Conservation (phyloP, 2,797 vertebrate species). For the Knipowitschia caucasica region DNA sequence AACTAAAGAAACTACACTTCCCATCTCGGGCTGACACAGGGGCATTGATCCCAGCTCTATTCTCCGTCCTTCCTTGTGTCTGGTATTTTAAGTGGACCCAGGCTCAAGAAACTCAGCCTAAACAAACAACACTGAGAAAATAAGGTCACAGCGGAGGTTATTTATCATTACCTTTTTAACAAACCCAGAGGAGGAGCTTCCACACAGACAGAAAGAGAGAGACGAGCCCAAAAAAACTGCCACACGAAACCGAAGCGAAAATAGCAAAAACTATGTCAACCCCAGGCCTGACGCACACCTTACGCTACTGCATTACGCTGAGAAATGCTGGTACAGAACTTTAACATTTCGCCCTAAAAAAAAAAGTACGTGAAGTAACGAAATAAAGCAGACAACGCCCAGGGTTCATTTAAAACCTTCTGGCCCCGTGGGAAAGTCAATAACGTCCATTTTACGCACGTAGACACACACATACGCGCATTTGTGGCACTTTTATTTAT, state of each 20-base stretch:
- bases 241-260: background rate
- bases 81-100: slow-evolving; percentile 49
- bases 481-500: too few species aligned
- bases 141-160: background rate
- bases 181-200: slow-evolving; percentile 3
- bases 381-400: slow-evolving; percentile 64
- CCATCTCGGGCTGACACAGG: too few species aligned
- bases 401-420: slow-evolving; percentile 24
- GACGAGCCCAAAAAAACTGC: background rate
- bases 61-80: slow-evolving; percentile 25
- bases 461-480: background rate
- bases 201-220: background rate
- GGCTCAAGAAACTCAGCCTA: slow-evolving; percentile 15
- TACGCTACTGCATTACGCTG: too few species aligned
- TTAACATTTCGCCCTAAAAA: too few species aligned
- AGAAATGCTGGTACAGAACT: too few species aligned
- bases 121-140: slow-evolving; percentile 28
- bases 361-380: slow-evolving; percentile 49
- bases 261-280: too few species aligned
- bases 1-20: too few species aligned
- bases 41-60: too few species aligned
- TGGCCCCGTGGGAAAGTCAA: background rate
- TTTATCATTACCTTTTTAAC: background rate
- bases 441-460: background rate
- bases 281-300: too few species aligned